These are phyloP conservation scores for Galerucella nymphaeae DNA, from an alignment of 2,888 invertebrate genomes.

Conservation along the genomic window DNA sequence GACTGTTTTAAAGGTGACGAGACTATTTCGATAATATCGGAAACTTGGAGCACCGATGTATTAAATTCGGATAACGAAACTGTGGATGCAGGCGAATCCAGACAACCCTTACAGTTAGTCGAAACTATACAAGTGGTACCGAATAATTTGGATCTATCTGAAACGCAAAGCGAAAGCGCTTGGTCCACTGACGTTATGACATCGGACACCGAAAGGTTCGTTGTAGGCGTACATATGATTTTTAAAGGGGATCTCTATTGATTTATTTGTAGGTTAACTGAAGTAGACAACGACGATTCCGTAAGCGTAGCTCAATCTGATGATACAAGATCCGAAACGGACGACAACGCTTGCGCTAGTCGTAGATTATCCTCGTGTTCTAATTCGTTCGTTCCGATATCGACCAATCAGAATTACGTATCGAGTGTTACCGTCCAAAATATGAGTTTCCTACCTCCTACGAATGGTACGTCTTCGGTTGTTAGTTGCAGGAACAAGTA, in stretches of 20 bases:
- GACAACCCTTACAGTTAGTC: slow-evolving; percentile 61
- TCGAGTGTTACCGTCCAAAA: slow-evolving; percentile 41
- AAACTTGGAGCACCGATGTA: slow-evolving; percentile 99
- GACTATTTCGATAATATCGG: slow-evolving; percentile 95
- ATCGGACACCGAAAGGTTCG: slow-evolving; percentile 86
- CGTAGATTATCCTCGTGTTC: slow-evolving; percentile 49
- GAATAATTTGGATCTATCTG: slow-evolving; percentile 78
- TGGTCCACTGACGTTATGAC: slow-evolving; percentile 98
- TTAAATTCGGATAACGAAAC: slow-evolving; percentile 96
- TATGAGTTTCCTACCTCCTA: slow-evolving; percentile 34
- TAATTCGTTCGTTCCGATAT: slow-evolving; percentile 51
- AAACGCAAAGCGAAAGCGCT: slow-evolving; percentile 94
- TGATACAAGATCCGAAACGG: slow-evolving; percentile 68
- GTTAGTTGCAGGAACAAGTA: slow-evolving; percentile 35
- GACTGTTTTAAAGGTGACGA: slow-evolving; percentile 74
- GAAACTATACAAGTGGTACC: slow-evolving; percentile 63
- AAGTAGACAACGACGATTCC: slow-evolving; percentile 78
- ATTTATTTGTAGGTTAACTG: slow-evolving; percentile 75
- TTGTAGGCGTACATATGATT: neutral
- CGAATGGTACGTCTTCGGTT: slow-evolving; percentile 26
- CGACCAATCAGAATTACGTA: slow-evolving; percentile 46
- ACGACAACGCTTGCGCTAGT: slow-evolving; percentile 59
- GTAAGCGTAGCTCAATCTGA: slow-evolving; percentile 71
- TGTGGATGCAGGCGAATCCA: slow-evolving; percentile 73
- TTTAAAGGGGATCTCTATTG: neutral